These are phyloP conservation scores for Chrysolophus pictus DNA, from an alignment of 2,797 vertebrate species.

Conservation along the genomic window DNA sequence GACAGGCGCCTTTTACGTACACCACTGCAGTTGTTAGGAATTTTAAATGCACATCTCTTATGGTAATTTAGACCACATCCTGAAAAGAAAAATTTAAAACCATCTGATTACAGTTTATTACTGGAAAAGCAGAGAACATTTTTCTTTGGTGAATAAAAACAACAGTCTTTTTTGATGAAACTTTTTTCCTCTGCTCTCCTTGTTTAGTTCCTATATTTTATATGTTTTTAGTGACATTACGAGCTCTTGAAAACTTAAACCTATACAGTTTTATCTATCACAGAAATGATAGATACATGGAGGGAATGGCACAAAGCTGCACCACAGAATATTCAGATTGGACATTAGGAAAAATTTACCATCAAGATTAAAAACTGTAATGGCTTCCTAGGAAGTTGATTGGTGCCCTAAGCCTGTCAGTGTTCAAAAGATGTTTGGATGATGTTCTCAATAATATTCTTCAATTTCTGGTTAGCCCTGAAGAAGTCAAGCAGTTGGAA, in stretches of 20 bases:
- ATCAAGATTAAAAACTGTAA: neutral
- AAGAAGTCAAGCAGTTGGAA: neutral
- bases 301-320: neutral
- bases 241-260: neutral
- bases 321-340: neutral
- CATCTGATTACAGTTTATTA: neutral
- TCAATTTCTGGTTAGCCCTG: neutral
- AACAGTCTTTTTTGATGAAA: neutral
- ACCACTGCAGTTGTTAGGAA: constrained; percentile 97
- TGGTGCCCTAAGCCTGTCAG: neutral
- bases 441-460: neutral
- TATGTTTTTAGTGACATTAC: neutral
- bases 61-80: constrained; percentile 98
- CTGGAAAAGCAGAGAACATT: neutral
- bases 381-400: neutral
- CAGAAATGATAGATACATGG: too few relatives aligned
- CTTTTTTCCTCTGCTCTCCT: neutral
- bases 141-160: neutral
- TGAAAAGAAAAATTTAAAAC: constrained; percentile 71
- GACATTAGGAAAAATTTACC: neutral
- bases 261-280: neutral
- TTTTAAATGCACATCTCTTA: constrained; percentile 98
- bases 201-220: neutral
- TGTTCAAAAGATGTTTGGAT: neutral
- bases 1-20: constrained; percentile 91